Conservation (phyloP, 2,797 vertebrate genomes). For the Alectoris magna region DNA sequence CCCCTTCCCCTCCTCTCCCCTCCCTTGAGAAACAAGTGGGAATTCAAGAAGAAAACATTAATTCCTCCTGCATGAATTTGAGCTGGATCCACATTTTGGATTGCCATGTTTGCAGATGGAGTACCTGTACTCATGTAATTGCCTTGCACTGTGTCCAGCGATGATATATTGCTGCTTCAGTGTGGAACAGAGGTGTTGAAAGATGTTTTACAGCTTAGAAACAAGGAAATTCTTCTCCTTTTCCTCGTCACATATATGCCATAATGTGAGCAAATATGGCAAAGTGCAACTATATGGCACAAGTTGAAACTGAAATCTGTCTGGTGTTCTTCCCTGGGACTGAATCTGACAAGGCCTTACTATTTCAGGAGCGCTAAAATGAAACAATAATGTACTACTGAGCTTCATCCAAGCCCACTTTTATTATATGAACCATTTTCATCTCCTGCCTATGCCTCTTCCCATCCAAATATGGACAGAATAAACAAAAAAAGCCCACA, state of each 20-base stretch:
- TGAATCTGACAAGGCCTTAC: conserved; percentile 52
- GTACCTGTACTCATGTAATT: background rate
- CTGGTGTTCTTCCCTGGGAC: conserved; percentile 17
- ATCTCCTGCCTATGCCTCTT: conserved; percentile 49
- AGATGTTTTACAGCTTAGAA: conserved; percentile 49
- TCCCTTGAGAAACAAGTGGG: background rate
- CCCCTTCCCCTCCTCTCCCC: too few relatives aligned
- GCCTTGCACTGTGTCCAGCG: background rate
- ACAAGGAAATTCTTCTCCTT: conserved; percentile 10
- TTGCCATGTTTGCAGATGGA: background rate
- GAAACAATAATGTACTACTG: conserved; percentile 32
- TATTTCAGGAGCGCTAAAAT: conserved; percentile 56
- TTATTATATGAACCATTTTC: conserved; percentile 53
- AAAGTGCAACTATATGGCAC: conserved; percentile 42
- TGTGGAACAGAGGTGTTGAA: conserved; percentile 34
- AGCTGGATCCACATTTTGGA: background rate
- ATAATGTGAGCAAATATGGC: conserved; percentile 60
- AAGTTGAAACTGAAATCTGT: conserved; percentile 38
- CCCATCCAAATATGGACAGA: conserved; percentile 57
- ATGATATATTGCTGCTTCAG: background rate
- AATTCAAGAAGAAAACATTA: background rate
- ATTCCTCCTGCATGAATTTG: background rate
- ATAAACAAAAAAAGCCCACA: conserved; percentile 54
- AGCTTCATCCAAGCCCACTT: conserved; percentile 53
- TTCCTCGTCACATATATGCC: background rate